A percentile compares a stretch with the other conserved stretches of the same genome.
Evolutionary conservation across 2,113 vertebrate genomes (phyloP).

Genomic region (Seriola quinqueradiata): DNA sequence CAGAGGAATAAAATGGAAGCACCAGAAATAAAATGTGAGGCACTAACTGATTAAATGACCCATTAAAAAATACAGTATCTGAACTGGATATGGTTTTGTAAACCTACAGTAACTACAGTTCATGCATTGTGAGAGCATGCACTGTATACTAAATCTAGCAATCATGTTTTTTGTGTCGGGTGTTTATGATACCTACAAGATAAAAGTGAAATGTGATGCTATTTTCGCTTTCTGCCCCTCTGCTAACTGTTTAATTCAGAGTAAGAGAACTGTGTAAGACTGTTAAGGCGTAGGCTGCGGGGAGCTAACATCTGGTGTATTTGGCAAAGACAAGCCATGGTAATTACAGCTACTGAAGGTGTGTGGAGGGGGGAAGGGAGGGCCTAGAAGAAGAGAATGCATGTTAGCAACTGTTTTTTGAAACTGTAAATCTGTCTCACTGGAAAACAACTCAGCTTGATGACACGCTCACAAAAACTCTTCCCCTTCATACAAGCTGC

Average conservation of each 20-base stretch:
- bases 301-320: slow-evolving; percentile 59
- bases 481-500: neutral
- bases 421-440: slow-evolving; percentile 33
- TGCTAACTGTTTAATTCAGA: slow-evolving; percentile 50
- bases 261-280: slow-evolving; percentile 39
- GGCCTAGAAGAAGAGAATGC: neutral
- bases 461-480: slow-evolving; percentile 10
- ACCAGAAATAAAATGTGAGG: too few species aligned
- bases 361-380: neutral
- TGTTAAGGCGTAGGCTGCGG: slow-evolving; percentile 16
- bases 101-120: too few species aligned
- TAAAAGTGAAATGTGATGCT: neutral
- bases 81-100: neutral
- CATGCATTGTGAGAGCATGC: too few species aligned
- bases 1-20: too few species aligned
- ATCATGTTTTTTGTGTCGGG: neutral
- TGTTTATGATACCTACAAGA: neutral
- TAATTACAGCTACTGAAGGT: slow-evolving; percentile 49
- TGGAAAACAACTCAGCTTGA: slow-evolving; percentile 19
- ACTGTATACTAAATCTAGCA: too few species aligned
- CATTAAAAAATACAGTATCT: neutral
- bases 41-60: too few species aligned
- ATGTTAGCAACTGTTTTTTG: slow-evolving; percentile 38
- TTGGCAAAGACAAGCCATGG: slow-evolving; percentile 39
- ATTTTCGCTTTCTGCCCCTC: slow-evolving; percentile 10